Conservation (phyloP, 92 coral and sea anemone species). For the Montipora capitata region DNA sequence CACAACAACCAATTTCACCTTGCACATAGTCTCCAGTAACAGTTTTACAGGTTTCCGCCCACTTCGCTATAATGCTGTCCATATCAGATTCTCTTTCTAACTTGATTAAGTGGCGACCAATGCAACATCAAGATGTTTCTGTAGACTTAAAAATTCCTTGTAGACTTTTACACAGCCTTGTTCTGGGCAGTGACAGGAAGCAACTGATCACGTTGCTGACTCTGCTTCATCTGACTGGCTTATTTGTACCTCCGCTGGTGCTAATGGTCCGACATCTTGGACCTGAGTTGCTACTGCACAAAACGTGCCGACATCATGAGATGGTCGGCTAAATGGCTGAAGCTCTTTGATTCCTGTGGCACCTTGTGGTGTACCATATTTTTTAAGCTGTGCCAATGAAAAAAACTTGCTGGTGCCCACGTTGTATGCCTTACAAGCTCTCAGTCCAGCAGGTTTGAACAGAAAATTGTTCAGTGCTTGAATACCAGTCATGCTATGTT, state of each 20-base stretch:
- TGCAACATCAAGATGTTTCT: conserved; percentile 36
- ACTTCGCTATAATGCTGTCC: conserved; percentile 5
- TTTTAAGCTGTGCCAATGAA: background rate
- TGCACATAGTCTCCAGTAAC: conserved; percentile 24
- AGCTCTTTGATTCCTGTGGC: conserved; percentile 3
- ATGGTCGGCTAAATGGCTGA: conserved; percentile 31
- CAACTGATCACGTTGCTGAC: background rate
- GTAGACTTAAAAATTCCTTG: background rate
- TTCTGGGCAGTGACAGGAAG: conserved; percentile 18
- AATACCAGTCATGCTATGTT: conserved; percentile 31
- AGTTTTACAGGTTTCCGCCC: conserved; percentile 43
- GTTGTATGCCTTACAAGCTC: conserved; percentile 28
- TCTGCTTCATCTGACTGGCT: background rate
- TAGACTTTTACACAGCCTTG: conserved; percentile 36
- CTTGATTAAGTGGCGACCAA: conserved; percentile 15
- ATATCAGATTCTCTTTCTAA: conserved; percentile 23
- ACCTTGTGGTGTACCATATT: conserved; percentile 29
- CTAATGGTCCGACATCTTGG: background rate
- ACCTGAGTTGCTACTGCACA: background rate
- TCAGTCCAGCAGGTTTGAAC: conserved; percentile 14
- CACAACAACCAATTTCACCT: background rate
- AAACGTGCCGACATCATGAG: conserved; percentile 5
- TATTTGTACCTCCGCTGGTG: background rate
- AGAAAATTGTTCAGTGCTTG: conserved; percentile 29
- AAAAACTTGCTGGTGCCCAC: conserved; percentile 8